Evolutionary conservation across 1,140 invertebrate species (phyloP), one percentile per base, ranked within the genome.

Genomic region (Dendrolimus kikuchii): DNA sequence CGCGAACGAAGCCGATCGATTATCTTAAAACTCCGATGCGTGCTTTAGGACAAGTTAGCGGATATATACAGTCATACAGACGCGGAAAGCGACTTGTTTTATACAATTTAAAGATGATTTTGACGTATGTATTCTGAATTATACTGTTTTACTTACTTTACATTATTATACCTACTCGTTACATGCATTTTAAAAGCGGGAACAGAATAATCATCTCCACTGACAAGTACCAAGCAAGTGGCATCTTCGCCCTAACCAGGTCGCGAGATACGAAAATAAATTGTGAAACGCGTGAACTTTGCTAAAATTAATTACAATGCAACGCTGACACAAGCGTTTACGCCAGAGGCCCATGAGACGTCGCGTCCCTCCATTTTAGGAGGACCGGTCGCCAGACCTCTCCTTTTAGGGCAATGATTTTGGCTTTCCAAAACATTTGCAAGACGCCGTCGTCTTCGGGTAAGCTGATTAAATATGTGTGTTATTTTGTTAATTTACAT

Each of bases 401-500:
- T 23, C 74, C 70, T 75, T 75, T 64, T 71, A 59, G 55, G 75
- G 71, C 67, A 58, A 58, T 58, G 63, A 73, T 74, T 75, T 77
- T 66, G 72, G 67, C 74, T 81, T 77, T 81, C 78, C 74, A 77
- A 78, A 79, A 69, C 63, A 72, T 75, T 74, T 68, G 66, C 65
- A 59, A 67, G 55, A 46, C 55, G 55, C 51, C 52, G 37, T 10
- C 37, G 9, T 41, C 37, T 39, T 10, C 23, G 23, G 23, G 23
- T 23, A 23, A 23, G 23, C 23, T 23, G 23, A 23, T 23, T 23
- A 23, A 23, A 23, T 23, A 23, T 23, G 23, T 23, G 23, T 23
- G 23, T 23, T 23, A 23, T 23, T 23, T 23, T 23, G 23, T 23
- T 23, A 23, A 23, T 23, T 23, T 23, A 23, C 23, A 23, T 23